Percentiles rank a stretch among this genome's conserved stretches.
Evolutionary conservation across 2,113 vertebrate species (phyloP).

Genomic region (Bubo bubo): DNA sequence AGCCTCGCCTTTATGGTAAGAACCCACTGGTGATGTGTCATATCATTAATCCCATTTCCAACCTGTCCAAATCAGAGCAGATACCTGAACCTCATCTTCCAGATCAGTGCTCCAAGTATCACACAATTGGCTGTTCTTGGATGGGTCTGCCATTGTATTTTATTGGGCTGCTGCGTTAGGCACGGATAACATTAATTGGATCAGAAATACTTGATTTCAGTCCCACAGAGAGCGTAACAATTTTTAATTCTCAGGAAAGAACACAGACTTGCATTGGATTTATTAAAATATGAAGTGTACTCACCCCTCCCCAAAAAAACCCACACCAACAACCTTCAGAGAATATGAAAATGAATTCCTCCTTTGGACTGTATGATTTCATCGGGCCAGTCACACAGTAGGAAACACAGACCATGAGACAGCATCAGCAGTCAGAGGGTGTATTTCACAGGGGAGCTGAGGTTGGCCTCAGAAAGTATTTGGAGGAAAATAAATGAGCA

Average conservation of each 20-base stretch:
- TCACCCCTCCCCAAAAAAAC: accelerated
- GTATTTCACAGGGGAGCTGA: neutral
- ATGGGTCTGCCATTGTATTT: neutral
- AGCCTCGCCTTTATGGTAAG: neutral
- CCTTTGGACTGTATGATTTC: neutral
- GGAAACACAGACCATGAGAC: neutral
- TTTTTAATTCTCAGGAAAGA: neutral
- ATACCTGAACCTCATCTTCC: neutral
- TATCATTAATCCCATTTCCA: neutral
- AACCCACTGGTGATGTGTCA: neutral
- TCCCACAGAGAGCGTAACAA: accelerated
- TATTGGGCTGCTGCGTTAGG: neutral
- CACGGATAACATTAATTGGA: neutral
- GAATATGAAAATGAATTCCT: neutral
- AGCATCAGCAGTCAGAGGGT: neutral
- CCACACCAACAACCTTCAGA: neutral
- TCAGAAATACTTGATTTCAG: neutral
- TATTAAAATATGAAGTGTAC: neutral
- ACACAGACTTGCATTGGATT: neutral
- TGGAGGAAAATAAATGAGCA: neutral
- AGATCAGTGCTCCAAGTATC: neutral
- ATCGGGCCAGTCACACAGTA: neutral
- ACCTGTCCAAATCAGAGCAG: neutral
- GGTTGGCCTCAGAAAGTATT: neutral
- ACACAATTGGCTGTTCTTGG: neutral